Evolutionary conservation across 2,797 vertebrate genomes (phyloP).

Genomic region (Ambastaia sidthimunki): DNA sequence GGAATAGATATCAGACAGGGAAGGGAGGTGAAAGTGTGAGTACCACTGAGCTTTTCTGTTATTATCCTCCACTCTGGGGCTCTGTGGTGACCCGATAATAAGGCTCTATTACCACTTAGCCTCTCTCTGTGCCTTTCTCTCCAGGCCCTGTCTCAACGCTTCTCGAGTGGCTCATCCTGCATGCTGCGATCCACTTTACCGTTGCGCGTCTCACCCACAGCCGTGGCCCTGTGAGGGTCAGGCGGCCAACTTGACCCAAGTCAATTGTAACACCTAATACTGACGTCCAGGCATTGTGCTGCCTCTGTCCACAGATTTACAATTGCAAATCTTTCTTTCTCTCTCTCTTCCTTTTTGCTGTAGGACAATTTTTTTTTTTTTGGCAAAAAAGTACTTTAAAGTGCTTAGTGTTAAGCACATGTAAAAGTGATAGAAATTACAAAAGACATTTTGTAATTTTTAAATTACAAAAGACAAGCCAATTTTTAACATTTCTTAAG

Average conservation of each 20-base stretch:
- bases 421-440: background rate
- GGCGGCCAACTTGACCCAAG: constrained; percentile 72
- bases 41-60: constrained; percentile 58
- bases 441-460: background rate
- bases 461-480: background rate
- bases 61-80: constrained; percentile 69
- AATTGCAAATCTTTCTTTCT: constrained; percentile 45
- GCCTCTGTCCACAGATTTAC: constrained; percentile 53
- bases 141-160: constrained; percentile 62
- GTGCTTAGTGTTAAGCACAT: no score
- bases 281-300: constrained; percentile 47
- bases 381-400: no score
- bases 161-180: constrained; percentile 75
- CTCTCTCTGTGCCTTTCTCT: constrained; percentile 49
- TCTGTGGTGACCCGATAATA: constrained; percentile 74
- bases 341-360: constrained; percentile 29
- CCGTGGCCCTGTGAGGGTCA: constrained; percentile 70
- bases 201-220: constrained; percentile 69
- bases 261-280: constrained; percentile 75
- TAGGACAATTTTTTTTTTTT: background rate
- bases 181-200: constrained; percentile 68
- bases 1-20: constrained; percentile 54
- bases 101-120: constrained; percentile 75
- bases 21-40: constrained; percentile 55
- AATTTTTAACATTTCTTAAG: constrained; percentile 36